A percentile compares a stretch with the other conserved stretches of the same genome.
Conservation (phyloP, 2,888 invertebrate species). For the Phengaris arion region DNA sequence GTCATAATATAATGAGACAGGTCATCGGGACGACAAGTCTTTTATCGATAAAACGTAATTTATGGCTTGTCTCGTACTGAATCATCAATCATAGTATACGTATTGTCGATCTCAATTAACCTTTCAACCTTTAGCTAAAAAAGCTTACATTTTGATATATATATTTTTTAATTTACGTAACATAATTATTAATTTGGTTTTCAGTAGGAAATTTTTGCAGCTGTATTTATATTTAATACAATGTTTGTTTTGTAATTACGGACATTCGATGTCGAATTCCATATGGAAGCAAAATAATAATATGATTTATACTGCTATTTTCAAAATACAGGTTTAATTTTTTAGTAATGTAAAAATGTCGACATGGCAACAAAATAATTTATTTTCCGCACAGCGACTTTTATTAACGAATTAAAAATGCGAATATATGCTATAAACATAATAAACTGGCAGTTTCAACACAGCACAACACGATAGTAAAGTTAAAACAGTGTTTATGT, state of each 20-base stretch:
- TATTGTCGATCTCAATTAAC: constrained; percentile 11
- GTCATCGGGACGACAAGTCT: constrained; percentile 1
- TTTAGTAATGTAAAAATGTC: neutral
- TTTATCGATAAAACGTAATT: neutral
- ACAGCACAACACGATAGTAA: constrained; percentile 40
- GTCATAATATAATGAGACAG: neutral
- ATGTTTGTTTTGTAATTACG: too few relatives aligned
- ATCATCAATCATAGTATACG: constrained; percentile 13
- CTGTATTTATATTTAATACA: too few relatives aligned
- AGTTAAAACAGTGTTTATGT: constrained; percentile 49
- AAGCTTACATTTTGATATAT: too few relatives aligned
- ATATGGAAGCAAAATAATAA: too few relatives aligned
- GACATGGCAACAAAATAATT: neutral
- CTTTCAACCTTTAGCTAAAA: neutral
- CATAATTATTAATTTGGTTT: neutral
- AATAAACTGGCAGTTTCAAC: constrained; percentile 20
- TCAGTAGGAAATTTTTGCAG: too few relatives aligned
- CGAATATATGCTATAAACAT: neutral
- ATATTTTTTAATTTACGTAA: too few relatives aligned
- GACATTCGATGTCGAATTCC: too few relatives aligned
- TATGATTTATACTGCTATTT: neutral
- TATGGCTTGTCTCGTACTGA: neutral
- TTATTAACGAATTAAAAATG: neutral
- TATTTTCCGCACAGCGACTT: too few relatives aligned
- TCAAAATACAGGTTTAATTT: neutral